Percentiles rank a stretch among this genome's conserved stretches.
phyloP scores from a whole-genome alignment of 2,797 vertebrate genomes.

The Melanotaenia parkinsoni region DNA sequence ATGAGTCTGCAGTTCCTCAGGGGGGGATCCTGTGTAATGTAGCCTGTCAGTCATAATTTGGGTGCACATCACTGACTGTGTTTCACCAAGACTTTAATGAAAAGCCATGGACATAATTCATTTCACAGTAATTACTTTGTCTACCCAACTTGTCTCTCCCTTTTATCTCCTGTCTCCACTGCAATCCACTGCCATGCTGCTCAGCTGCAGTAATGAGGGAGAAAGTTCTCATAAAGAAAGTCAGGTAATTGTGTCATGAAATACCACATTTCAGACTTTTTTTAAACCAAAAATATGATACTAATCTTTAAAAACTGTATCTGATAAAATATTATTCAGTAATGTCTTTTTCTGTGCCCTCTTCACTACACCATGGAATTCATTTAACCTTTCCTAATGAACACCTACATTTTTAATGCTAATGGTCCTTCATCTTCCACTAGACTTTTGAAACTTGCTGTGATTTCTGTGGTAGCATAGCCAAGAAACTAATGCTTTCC shows the following conservation, averaged over 20 bases:
- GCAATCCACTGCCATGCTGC: conserved; percentile 12
- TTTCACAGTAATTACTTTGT: conserved; percentile 61
- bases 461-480: conserved; percentile 3
- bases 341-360: conserved; percentile 6
- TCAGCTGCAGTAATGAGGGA: conserved; percentile 5
- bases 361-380: conserved; percentile 13
- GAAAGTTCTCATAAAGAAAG: conserved; percentile 25
- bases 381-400: conserved; percentile 31
- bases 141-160: conserved; percentile 31
- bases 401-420: conserved; percentile 26
- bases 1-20: conserved; percentile 48
- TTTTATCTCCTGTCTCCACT: conserved; percentile 36
- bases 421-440: background rate
- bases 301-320: conserved; percentile 15
- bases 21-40: conserved; percentile 53
- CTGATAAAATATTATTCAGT: conserved; percentile 21
- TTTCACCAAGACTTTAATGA: conserved; percentile 63
- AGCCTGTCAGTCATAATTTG: conserved; percentile 66
- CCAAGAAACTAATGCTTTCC: conserved; percentile 1
- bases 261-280: background rate
- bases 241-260: conserved; percentile 8
- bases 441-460: conserved; percentile 12
- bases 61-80: conserved; percentile 58
- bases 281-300: conserved; percentile 1
- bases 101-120: conserved; percentile 63